Base-by-base conservation (phyloP, 2,113 vertebrate genomes). In the Cathartes aura region DNA sequence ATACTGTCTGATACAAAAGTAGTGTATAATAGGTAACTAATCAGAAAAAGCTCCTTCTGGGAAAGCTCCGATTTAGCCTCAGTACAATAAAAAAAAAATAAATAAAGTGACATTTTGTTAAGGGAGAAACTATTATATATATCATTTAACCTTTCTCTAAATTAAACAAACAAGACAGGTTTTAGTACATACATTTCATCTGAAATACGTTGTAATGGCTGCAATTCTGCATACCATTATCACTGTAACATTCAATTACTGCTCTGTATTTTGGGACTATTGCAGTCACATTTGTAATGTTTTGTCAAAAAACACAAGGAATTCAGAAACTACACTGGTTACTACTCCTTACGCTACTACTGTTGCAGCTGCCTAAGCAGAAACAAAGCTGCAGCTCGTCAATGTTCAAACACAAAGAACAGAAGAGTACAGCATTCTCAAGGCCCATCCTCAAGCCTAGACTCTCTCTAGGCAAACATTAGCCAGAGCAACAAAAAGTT, bases 381-480 rank as follows among this genome's bases (percentile, higher is more conserved):
- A 67, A 80, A 67, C 6, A 19, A 91, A 63, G 66, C 50, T 53
- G 72, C 87, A 90, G 85, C 24, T 88, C 74, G 47, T n/a, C 3
- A 0, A 2, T 30, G 53, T 42, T 53, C 56, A 63, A 60, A 59
- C 30, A 80, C 21, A 47, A 47, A 60, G 15, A 63, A 29, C 27
- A 85, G 14, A 30, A 18, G 18, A 47, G 42, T 2, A 43, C 24
- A 81, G n/a, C 58, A 38, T 47, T 90, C 47, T 43, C 29, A 17
- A 2, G 3, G 50, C 23, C 18, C 24, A 2, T 22, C 48, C 62
- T 62, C 36, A 82, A 34, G 32, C 23, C 20, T 32, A 9, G 26
- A 10, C 56, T 68, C 84, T 64, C 42, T 81, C 63, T 90, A 52
- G 86, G 66, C 82, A 96, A 96, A 92, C 47, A 96, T 82, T 85